These are phyloP conservation scores for Zootermopsis nevadensis DNA, from an alignment of 2,888 invertebrate genomes.

Conservation along the genomic window DNA sequence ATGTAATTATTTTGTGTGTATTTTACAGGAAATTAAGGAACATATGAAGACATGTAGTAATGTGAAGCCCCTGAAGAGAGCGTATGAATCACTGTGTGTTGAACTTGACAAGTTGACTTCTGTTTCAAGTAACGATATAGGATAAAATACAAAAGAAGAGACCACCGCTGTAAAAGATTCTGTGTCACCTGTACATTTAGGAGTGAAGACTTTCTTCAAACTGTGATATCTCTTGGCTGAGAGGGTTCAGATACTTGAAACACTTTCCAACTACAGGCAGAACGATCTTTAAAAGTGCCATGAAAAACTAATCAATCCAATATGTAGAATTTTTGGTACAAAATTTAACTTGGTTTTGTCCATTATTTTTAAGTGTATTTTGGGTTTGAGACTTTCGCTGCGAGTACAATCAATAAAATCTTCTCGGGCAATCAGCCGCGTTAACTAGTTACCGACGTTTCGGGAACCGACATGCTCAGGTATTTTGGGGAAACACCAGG, in stretches of 20 bases:
- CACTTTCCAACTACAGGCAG: slow-evolving; percentile 6
- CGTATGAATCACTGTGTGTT: slow-evolving; percentile 37
- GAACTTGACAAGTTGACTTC: slow-evolving; percentile 41
- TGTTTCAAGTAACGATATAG: background rate
- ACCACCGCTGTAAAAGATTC: background rate
- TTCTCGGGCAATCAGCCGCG: too few species aligned
- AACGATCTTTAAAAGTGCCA: background rate
- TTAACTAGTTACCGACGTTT: too few species aligned
- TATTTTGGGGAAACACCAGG: too few species aligned
- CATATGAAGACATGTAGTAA: background rate
- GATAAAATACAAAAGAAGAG: slow-evolving; percentile 11
- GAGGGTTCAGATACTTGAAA: slow-evolving; percentile 20
- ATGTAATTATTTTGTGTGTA: background rate
- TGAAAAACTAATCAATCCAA: background rate
- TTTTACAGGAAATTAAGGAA: slow-evolving; percentile 47
- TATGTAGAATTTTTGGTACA: background rate
- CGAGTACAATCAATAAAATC: too few species aligned
- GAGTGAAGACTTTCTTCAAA: slow-evolving; percentile 2
- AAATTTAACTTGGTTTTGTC: background rate
- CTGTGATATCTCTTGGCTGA: slow-evolving; percentile 28
- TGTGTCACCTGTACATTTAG: background rate
- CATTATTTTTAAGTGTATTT: background rate
- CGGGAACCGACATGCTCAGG: too few species aligned
- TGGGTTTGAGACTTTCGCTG: too few species aligned
- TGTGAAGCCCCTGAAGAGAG: slow-evolving; percentile 21